Percentiles rank a stretch among this genome's conserved stretches.
Conservation (phyloP, 1,140 invertebrate species). For the Coptotermes formosanus region DNA sequence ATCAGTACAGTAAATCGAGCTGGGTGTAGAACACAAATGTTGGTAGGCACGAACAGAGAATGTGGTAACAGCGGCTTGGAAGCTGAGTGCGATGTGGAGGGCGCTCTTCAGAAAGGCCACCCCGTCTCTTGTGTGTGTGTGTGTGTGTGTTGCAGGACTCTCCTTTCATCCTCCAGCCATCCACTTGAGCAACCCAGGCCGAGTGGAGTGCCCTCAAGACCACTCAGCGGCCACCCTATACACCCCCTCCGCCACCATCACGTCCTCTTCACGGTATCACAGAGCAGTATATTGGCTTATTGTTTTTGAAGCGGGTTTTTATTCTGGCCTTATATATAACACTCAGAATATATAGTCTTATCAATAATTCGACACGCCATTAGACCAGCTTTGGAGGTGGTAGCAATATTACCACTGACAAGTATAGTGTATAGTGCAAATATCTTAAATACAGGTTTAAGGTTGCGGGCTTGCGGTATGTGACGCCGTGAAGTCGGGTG, state of each 20-base stretch:
- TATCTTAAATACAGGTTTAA: too few relatives aligned
- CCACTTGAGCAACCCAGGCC: conserved; percentile 25
- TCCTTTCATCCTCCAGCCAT: conserved; percentile 20
- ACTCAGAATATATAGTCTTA: neutral
- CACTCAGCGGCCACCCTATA: conserved; percentile 23
- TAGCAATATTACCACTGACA: too few relatives aligned
- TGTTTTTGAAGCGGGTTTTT: neutral
- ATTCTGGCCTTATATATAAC: neutral
- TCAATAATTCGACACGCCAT: too few relatives aligned
- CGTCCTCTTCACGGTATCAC: conserved; percentile 16
- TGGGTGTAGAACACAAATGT: neutral
- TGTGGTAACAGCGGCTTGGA: neutral
- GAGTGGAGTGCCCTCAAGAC: conserved; percentile 21
- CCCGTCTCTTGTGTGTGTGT: neutral
- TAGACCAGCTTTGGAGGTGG: too few relatives aligned
- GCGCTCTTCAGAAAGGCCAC: conserved; percentile 21
- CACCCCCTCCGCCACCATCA: neutral
- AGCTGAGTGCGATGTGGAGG: neutral
- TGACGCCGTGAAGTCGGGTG: too few relatives aligned
- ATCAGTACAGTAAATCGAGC: neutral
- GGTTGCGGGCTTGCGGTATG: too few relatives aligned
- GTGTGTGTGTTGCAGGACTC: neutral
- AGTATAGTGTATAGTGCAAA: too few relatives aligned
- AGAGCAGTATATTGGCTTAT: neutral
- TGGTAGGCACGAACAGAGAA: neutral